Percentiles rank a stretch among this genome's conserved stretches.
These are phyloP conservation scores for Drosophila quadrilineata DNA, from an alignment of 1,140 invertebrate species.

Conservation along the genomic window DNA sequence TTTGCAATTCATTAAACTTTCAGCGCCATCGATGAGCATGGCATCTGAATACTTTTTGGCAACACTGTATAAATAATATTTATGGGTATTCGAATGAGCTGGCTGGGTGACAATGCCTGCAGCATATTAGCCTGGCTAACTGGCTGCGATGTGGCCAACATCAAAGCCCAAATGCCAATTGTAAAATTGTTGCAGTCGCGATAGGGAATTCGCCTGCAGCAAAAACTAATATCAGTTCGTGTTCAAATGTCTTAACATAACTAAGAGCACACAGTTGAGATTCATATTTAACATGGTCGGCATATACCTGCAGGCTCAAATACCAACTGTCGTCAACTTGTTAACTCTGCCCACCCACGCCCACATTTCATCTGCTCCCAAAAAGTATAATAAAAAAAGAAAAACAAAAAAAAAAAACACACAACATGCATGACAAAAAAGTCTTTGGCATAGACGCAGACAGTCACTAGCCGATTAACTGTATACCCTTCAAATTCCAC, in stretches of 20 bases:
- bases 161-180: too few relatives aligned
- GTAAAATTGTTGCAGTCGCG: too few relatives aligned
- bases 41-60: slow-evolving; percentile 31
- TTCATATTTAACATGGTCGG: too few relatives aligned
- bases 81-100: too few relatives aligned
- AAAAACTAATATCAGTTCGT: too few relatives aligned
- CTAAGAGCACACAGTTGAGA: not conserved
- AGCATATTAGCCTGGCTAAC: too few relatives aligned
- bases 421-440: not conserved
- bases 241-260: not conserved
- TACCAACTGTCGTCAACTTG: slow-evolving; percentile 16
- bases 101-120: too few relatives aligned
- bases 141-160: too few relatives aligned
- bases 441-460: too few relatives aligned
- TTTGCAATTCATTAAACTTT: slow-evolving; percentile 68
- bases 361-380: not conserved
- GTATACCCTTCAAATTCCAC: too few relatives aligned
- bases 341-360: not conserved
- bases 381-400: not conserved
- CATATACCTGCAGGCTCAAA: slow-evolving; percentile 20
- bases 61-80: not conserved
- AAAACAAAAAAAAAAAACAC: not conserved
- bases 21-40: slow-evolving; percentile 61
- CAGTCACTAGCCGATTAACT: not conserved
- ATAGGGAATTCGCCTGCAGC: too few relatives aligned